A percentile compares a stretch with the other conserved stretches of the same genome.
These are phyloP conservation scores for Thecocarcelia acutangulata DNA, from an alignment of 2,888 invertebrate species.

Conservation along the genomic window DNA sequence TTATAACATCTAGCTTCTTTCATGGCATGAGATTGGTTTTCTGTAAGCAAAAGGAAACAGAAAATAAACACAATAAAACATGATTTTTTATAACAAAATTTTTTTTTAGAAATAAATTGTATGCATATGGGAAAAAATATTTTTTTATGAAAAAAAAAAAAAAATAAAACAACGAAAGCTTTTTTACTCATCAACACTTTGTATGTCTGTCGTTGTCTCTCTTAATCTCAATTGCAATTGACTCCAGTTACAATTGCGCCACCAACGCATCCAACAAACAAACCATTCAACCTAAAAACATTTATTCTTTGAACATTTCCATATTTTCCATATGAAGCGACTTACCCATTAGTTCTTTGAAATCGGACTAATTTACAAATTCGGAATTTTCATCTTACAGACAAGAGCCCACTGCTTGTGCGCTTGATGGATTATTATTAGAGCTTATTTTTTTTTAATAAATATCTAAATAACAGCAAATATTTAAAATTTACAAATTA, in stretches of 20 bases:
- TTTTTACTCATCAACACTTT: slow-evolving; percentile 51
- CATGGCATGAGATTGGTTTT: too few relatives aligned
- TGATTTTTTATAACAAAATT: too few relatives aligned
- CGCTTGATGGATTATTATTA: too few relatives aligned
- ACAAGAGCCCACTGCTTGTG: too few relatives aligned
- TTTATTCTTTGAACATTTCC: background rate
- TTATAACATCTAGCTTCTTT: too few relatives aligned
- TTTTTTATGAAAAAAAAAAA: background rate
- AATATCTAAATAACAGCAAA: too few relatives aligned
- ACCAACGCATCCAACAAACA: slow-evolving; percentile 38
- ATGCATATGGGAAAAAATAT: background rate
- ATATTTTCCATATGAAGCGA: background rate
- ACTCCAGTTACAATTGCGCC: slow-evolving; percentile 62
- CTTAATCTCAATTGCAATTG: slow-evolving; percentile 59
- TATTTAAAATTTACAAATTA: too few relatives aligned
- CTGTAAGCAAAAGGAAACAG: too few relatives aligned
- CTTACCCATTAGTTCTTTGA: background rate
- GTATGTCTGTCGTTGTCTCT: slow-evolving; percentile 16
- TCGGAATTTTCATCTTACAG: too few relatives aligned
- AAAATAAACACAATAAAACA: too few relatives aligned
- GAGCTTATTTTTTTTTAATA: too few relatives aligned
- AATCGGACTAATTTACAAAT: background rate
- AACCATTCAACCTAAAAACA: slow-evolving; percentile 39
- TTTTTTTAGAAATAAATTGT: background rate
- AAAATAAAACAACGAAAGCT: background rate